Base-by-base conservation (phyloP, 2,113 vertebrate species). In the Ibidorhyncha struthersii region DNA sequence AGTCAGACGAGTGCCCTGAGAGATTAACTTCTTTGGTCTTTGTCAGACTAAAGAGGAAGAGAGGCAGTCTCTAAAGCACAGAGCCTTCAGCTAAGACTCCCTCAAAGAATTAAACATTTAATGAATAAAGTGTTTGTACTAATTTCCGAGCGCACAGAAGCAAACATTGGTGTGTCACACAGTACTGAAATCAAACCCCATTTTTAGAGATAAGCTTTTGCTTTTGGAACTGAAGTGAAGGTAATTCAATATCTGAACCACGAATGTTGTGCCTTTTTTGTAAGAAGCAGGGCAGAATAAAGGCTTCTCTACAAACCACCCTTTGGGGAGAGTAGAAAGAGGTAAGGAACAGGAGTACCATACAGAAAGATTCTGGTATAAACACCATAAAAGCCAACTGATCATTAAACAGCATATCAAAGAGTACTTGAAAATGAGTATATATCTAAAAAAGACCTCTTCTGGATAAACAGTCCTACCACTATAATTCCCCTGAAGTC, bases 91-190 rank as follows among this genome's bases (percentile, higher is more conserved):
- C 55, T 65, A 71, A 77, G 53, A 53, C 12, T 9, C 45, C 32
- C 56, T 41, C 70, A 61, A 72, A 70, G 22, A 90, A 77, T 26
- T 11, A 34, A 91, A n/a, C 12, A 27, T 20, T 67, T 82, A 1
- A 56, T 4, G 0, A 93, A 85, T 32, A 29, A 62, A 80, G 32
- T 3, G 6, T 47, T 65, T 3, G 3, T 36, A 41, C 30, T 49
- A 4, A 85, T 9, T 85, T 94, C 53, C 72, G 52, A 77, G 34
- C 22, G 70, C 58, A 80, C 0, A 52, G 52, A 85, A 82, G 27
- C 17, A 87, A 82, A 52, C 36, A 58, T 0, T 1, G 22, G 9
- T 19, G 34, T 38, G 41, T 62, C 36, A 30, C 0, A 2, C 25
- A 76, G 17, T 20, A 25, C 8, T 69, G 72, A 73, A 77, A 84